Evolutionary conservation across 2,888 invertebrate genomes (phyloP), one percentile per base, ranked within the genome.

Genomic region (Parnassius mnemosyne): DNA sequence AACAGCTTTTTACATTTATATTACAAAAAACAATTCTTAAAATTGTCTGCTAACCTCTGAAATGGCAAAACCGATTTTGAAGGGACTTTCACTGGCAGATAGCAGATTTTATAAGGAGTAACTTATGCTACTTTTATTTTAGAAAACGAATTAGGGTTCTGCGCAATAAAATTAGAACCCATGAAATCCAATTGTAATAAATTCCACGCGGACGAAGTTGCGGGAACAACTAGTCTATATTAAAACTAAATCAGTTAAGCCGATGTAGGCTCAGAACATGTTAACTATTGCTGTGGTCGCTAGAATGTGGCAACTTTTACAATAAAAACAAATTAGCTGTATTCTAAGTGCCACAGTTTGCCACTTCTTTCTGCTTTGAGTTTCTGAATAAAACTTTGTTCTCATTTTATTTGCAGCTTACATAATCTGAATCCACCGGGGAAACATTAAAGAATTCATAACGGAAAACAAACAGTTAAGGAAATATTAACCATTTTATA

Each of bases 251-350:
- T 53, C 25, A 57, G 34, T 56, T 20, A 11, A 41, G 13, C 9
- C 42, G 52, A 10, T 54, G 16, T 13, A 11, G 44, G 42, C 25
- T 3, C 43, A 41, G 16, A 58, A 58, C n/a, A 16, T 51, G 3
- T 25, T 59, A 47, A 55, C 77, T 77, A 79, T 75, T 71, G 73
- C 76, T 71, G 73, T 78, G 74, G 75, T 80, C 78, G 77, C 76
- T 76, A 74, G 74, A 79, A 86, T 83, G 84, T 80, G 68, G 58
- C 82, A 89, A 89, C 78, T 89, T 89, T 81, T 57, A 80, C 83
- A 79, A 88, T 89, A 87, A 90, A 89, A 88, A 81, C 81, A 84
- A 89, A 87, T 87, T 83, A 84, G 83, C 77, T 80, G 79, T 77
- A 76, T 78, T 80, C 76, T 81, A 78, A 84, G 80, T 79, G 78